Evolutionary conservation across 2,888 invertebrate species (phyloP).

Genomic region (Stramonita haemastoma): DNA sequence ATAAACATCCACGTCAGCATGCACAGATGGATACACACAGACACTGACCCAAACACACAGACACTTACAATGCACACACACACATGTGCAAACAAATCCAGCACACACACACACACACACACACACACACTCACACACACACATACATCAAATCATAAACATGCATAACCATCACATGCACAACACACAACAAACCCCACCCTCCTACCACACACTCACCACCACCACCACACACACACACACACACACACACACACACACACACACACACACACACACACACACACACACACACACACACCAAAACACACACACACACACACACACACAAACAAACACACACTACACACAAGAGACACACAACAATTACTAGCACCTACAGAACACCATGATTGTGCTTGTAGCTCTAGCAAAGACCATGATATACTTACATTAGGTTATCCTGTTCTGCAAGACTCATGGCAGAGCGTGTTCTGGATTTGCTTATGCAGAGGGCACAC

Average conservation of each 20-base stretch:
- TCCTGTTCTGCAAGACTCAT: no score
- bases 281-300: constrained; percentile 15
- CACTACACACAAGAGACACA: no score
- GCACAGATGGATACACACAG: not conserved
- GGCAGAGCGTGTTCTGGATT: no score
- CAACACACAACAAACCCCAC: no score
- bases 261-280: constrained; percentile 17
- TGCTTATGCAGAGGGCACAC: no score
- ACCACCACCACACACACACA: not conserved
- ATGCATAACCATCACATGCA: not conserved
- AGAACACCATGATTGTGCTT: no score
- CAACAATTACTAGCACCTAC: no score
- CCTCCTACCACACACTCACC: not conserved
- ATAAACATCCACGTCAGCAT: not conserved
- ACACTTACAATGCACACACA: not conserved
- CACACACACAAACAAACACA: no score
- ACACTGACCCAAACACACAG: not conserved
- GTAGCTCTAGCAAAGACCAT: no score
- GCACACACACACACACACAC: not conserved
- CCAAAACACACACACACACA: not conserved
- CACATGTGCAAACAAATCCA: not conserved
- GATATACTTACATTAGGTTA: no score
- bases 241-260: constrained; percentile 14
- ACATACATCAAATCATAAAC: not conserved
- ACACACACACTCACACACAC: not conserved